These are phyloP conservation scores for Silvanus unidentatus DNA, from an alignment of 2,888 invertebrate genomes.

Conservation along the genomic window DNA sequence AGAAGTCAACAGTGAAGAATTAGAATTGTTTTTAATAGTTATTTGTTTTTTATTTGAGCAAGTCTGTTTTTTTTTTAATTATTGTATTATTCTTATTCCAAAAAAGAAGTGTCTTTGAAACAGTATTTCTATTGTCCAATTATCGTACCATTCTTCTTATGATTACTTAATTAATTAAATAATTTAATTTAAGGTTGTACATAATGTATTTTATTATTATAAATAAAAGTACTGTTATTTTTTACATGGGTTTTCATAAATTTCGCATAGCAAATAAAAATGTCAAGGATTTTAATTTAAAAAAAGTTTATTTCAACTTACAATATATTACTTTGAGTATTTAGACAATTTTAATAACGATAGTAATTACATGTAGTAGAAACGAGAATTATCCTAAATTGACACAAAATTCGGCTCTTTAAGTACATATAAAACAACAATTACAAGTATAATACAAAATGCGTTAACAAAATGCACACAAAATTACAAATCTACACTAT, in stretches of 20 bases:
- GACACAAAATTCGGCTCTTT: no score
- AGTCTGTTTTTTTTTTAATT: conserved; percentile 27
- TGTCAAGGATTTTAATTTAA: conserved; percentile 16
- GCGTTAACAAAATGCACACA: no score
- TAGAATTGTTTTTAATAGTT: conserved; percentile 20
- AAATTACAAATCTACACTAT: conserved; percentile 8
- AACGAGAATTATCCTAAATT: conserved; percentile 9
- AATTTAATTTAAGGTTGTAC: conserved; percentile 32
- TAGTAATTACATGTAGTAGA: no score
- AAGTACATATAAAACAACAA: conserved; percentile 3
- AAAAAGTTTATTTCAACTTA: conserved; percentile 30
- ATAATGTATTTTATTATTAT: conserved; percentile 35
- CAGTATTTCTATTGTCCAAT: conserved; percentile 9
- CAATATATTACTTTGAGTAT: conserved; percentile 39
- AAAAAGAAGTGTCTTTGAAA: conserved; percentile 3
- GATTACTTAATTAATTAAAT: no score
- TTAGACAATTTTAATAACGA: conserved; percentile 31
- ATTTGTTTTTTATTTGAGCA: conserved; percentile 24
- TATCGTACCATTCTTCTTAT: no score
- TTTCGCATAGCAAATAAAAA: neutral
- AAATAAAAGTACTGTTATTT: conserved; percentile 32
- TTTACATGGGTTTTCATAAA: conserved; percentile 7
- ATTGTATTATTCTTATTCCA: conserved; percentile 11
- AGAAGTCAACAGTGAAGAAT: conserved; percentile 47
- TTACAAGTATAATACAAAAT: conserved; percentile 6